Evolutionary conservation across 2,888 invertebrate genomes (phyloP).

Genomic region (Synanthedon myopaeformis): DNA sequence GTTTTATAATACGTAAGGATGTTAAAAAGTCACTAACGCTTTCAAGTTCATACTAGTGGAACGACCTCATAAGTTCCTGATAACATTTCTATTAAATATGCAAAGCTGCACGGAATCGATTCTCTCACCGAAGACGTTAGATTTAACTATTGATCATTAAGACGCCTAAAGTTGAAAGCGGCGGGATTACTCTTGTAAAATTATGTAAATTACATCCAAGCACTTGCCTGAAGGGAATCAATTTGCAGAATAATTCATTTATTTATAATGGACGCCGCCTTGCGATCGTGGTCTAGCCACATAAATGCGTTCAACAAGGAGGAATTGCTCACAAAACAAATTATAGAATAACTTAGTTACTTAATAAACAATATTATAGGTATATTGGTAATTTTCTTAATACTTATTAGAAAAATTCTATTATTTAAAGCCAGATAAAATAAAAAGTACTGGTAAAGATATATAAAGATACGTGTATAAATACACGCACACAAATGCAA

Average conservation of each 20-base stretch:
- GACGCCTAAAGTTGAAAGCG: slow-evolving; percentile 17
- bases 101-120: background rate
- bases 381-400: too few species aligned
- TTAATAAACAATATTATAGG: too few species aligned
- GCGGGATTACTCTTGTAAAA: slow-evolving; percentile 26
- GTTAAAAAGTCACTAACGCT: too few species aligned
- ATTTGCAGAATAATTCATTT: slow-evolving; percentile 3
- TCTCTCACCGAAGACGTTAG: background rate
- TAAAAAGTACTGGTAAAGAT: too few species aligned
- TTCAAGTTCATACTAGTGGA: too few species aligned
- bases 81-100: background rate
- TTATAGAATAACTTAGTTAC: too few species aligned
- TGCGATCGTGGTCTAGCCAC: background rate
- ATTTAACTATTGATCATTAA: background rate
- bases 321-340: background rate
- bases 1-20: too few species aligned
- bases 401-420: too few species aligned
- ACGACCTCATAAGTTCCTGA: background rate
- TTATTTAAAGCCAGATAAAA: too few species aligned
- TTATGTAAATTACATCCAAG: slow-evolving; percentile 23
- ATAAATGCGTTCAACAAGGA: background rate
- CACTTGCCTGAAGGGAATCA: slow-evolving; percentile 10
- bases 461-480: too few species aligned
- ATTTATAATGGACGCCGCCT: background rate
- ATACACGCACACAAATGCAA: too few species aligned